phyloP scores from a whole-genome alignment of 2,113 vertebrate genomes.

The Pedetes capensis region DNA sequence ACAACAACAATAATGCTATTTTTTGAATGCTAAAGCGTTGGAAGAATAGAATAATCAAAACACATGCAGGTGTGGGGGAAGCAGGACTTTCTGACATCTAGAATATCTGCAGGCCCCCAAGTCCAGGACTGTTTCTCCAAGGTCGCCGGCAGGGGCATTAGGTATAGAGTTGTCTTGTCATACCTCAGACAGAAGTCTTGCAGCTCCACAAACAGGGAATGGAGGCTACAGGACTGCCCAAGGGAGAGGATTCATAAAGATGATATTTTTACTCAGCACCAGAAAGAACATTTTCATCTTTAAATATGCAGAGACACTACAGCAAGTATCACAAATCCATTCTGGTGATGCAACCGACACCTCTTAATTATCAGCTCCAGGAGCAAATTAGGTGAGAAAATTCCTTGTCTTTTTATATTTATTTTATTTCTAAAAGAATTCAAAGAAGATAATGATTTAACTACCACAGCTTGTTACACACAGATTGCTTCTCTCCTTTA shows the following conservation, averaged over 20 bases:
- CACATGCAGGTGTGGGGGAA: background rate
- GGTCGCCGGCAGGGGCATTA: background rate
- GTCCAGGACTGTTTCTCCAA: background rate
- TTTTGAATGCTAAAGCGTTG: background rate
- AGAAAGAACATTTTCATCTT: slow-evolving; percentile 81
- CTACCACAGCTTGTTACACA: slow-evolving; percentile 62
- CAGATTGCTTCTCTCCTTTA: slow-evolving; percentile 46
- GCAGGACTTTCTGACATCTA: background rate
- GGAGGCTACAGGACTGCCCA: slow-evolving; percentile 9
- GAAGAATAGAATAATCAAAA: background rate
- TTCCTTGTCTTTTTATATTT: slow-evolving; percentile 89
- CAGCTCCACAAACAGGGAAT: background rate
- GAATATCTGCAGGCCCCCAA: background rate
- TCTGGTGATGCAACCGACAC: slow-evolving; percentile 84
- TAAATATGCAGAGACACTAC: slow-evolving; percentile 87
- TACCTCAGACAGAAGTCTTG: background rate
- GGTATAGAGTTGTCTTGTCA: background rate
- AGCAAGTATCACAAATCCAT: slow-evolving; percentile 84
- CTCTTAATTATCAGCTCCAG: slow-evolving; percentile 91
- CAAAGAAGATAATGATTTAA: slow-evolving; percentile 77
- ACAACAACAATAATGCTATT: background rate
- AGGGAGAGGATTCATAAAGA: slow-evolving; percentile 67
- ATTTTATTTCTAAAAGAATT: slow-evolving; percentile 86
- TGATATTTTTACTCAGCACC: slow-evolving; percentile 79
- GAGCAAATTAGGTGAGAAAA: slow-evolving; percentile 91